These are phyloP conservation scores for Melanotus villosus DNA, from an alignment of 2,888 invertebrate species.

Conservation along the genomic window DNA sequence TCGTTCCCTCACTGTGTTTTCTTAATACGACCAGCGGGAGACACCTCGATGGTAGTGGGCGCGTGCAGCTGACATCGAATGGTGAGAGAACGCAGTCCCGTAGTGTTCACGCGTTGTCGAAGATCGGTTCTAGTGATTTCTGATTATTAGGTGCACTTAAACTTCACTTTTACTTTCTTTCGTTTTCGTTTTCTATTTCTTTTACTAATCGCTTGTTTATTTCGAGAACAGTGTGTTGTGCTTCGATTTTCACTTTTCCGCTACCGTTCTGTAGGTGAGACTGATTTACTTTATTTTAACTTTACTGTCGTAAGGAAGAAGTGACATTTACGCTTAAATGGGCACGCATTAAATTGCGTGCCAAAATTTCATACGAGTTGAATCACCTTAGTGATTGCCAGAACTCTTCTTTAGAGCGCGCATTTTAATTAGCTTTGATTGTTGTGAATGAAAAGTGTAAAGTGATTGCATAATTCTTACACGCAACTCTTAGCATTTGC, in stretches of 20 bases:
- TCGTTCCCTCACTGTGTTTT: conserved; percentile 32
- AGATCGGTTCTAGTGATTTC: conserved; percentile 33
- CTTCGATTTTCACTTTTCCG: neutral
- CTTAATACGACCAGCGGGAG: conserved; percentile 30
- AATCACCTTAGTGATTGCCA: no score
- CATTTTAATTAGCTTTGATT: neutral
- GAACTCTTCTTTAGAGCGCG: no score
- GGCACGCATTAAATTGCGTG: no score
- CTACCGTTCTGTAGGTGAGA: conserved; percentile 7
- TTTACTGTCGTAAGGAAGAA: neutral
- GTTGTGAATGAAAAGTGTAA: conserved; percentile 8
- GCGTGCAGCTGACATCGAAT: conserved; percentile 38
- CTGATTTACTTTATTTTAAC: neutral
- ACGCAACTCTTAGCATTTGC: conserved; percentile 11
- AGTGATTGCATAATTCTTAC: conserved; percentile 15
- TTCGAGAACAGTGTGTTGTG: conserved; percentile 2
- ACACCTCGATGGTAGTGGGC: conserved; percentile 40
- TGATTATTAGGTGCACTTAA: conserved; percentile 26
- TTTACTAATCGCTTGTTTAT: conserved; percentile 12
- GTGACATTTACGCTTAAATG: neutral
- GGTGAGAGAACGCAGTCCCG: conserved; percentile 37
- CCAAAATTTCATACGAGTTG: no score
- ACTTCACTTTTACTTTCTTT: conserved; percentile 43
- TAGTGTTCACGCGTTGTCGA: conserved; percentile 41
- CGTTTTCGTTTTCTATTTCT: conserved; percentile 30